These are phyloP conservation scores for Urocolius indicus DNA, from an alignment of 2,113 vertebrate genomes.

Conservation along the genomic window DNA sequence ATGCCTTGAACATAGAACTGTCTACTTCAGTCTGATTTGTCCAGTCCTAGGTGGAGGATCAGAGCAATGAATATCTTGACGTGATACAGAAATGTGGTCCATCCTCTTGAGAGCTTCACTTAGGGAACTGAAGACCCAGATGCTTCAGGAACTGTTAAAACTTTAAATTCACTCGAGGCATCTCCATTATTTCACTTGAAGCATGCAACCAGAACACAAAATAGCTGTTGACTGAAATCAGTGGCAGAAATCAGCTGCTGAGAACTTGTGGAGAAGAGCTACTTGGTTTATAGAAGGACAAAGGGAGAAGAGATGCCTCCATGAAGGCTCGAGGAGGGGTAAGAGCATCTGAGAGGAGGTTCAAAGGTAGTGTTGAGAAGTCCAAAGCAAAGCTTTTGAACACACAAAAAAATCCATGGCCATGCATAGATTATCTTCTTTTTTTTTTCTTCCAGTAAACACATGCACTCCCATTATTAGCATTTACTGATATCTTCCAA, in stretches of 20 bases:
- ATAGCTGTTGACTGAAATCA: background rate
- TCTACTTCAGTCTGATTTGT: background rate
- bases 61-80: background rate
- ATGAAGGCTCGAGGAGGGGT: background rate
- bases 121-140: background rate
- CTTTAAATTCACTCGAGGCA: background rate
- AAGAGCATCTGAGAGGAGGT: background rate
- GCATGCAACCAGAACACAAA: background rate
- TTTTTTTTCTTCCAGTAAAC: background rate
- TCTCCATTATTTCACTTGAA: background rate
- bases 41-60: background rate
- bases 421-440: background rate
- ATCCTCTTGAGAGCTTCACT: background rate
- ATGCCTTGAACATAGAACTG: background rate
- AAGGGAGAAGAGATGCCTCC: background rate
- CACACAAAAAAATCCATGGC: no score
- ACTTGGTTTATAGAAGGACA: background rate
- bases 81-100: background rate
- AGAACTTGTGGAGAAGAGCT: background rate
- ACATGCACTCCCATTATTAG: background rate
- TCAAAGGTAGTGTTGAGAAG: background rate
- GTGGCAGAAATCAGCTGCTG: background rate
- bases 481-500: background rate
- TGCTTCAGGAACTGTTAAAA: background rate
- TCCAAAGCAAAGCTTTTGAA: background rate